phyloP scores from a whole-genome alignment of 2,888 invertebrate genomes.

The Alentia gelatinosa region DNA sequence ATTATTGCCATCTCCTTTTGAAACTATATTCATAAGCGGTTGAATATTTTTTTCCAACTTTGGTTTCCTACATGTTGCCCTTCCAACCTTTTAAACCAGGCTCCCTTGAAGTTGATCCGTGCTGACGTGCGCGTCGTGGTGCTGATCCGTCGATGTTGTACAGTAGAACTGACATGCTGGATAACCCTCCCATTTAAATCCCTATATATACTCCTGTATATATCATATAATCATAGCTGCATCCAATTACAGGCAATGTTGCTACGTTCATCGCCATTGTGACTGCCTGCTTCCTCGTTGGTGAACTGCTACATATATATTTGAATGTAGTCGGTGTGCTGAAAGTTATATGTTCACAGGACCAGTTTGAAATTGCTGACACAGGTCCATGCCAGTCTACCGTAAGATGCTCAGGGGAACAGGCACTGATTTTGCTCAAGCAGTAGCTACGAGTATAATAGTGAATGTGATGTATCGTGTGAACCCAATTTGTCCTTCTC shows the following conservation, averaged over 20 bases:
- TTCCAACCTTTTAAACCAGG: no score
- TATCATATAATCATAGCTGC: neutral
- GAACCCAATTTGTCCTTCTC: neutral
- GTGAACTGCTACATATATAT: neutral
- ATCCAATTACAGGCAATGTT: neutral
- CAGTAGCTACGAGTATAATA: neutral
- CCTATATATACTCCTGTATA: neutral
- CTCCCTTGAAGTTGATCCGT: no score
- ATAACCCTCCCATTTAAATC: neutral
- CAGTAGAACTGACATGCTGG: neutral
- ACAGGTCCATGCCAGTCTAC: neutral
- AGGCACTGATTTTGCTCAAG: neutral
- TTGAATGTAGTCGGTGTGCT: neutral
- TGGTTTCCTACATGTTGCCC: no score
- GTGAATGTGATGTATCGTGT: neutral
- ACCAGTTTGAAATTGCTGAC: neutral
- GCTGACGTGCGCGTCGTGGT: neutral
- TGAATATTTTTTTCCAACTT: no score
- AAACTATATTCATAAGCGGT: no score
- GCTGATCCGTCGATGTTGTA: neutral
- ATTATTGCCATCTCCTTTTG: no score
- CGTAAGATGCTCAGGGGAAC: neutral
- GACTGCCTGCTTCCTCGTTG: conserved; percentile 1
- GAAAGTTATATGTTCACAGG: neutral
- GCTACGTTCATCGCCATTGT: neutral